Percentiles rank a stretch among this genome's conserved stretches.
Evolutionary conservation across 2,888 invertebrate genomes (phyloP).

Genomic region (Sceliomorpha sp.): DNA sequence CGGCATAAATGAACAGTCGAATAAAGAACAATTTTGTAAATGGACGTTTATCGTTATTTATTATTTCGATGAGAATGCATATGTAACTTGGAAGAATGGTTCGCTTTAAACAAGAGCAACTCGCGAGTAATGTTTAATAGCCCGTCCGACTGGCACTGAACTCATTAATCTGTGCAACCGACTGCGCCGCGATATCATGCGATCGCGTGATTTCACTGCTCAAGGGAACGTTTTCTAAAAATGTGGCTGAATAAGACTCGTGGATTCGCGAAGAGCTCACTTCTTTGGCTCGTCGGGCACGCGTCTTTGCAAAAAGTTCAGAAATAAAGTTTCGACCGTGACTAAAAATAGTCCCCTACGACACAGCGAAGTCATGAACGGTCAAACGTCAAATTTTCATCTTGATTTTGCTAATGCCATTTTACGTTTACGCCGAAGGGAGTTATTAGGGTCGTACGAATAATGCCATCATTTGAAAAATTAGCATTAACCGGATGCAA

Average conservation of each 20-base stretch:
- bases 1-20: slow-evolving; percentile 22
- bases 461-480: too few relatives aligned
- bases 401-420: slow-evolving; percentile 6
- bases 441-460: too few relatives aligned
- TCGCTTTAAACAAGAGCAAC: slow-evolving; percentile 17
- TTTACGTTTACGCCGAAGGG: too few relatives aligned
- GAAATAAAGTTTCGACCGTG: slow-evolving; percentile 43
- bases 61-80: slow-evolving; percentile 9
- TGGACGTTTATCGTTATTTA: slow-evolving; percentile 24
- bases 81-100: slow-evolving; percentile 12
- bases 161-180: slow-evolving; percentile 56
- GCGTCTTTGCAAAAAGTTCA: slow-evolving; percentile 53
- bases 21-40: slow-evolving; percentile 21
- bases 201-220: slow-evolving; percentile 51
- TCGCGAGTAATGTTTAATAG: slow-evolving; percentile 40
- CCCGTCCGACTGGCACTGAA: slow-evolving; percentile 50
- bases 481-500: too few relatives aligned
- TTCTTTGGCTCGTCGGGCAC: slow-evolving; percentile 28
- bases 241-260: slow-evolving; percentile 39
- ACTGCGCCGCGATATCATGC: slow-evolving; percentile 51
- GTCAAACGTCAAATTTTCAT: slow-evolving; percentile 26
- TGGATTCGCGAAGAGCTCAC: slow-evolving; percentile 24
- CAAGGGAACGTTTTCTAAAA: slow-evolving; percentile 28
- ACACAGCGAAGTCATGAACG: slow-evolving; percentile 25
- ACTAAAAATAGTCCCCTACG: slow-evolving; percentile 38